A percentile compares a stretch with the other conserved stretches of the same genome.
Conservation (phyloP, 2,113 vertebrate genomes). For the Dendrocopos noguchii region DNA sequence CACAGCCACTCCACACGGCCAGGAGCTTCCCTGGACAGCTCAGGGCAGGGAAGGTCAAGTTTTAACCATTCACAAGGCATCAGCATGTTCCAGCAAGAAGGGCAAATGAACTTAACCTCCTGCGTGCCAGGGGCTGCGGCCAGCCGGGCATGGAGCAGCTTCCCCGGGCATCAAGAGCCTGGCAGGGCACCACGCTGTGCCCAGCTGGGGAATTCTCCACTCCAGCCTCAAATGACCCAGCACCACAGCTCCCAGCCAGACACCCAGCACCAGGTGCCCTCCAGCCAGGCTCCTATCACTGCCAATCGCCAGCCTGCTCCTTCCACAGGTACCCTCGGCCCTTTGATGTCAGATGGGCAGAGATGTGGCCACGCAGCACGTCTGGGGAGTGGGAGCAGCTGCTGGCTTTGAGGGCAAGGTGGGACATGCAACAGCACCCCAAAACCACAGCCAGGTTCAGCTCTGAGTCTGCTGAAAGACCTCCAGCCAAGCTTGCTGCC, state of each 20-base stretch:
- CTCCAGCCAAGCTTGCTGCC: background rate
- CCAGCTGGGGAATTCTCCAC: background rate
- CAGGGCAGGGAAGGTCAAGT: background rate
- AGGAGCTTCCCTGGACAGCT: background rate
- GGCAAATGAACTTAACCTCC: background rate
- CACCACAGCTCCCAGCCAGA: background rate
- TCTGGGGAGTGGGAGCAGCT: background rate
- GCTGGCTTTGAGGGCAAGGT: background rate
- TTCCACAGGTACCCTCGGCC: background rate
- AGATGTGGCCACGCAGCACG: accelerated
- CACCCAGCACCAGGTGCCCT: background rate
- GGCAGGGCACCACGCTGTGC: background rate
- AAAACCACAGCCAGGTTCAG: background rate
- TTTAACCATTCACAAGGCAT: background rate
- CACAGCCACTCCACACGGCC: accelerated
- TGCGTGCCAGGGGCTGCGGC: background rate
- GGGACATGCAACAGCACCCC: background rate
- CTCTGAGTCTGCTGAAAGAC: accelerated
- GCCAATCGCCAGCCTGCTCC: background rate
- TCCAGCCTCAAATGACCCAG: background rate
- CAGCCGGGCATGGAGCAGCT: background rate
- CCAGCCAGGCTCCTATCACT: background rate
- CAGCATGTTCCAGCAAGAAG: background rate
- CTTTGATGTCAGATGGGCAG: background rate
- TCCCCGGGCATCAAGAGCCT: background rate